Base-by-base conservation (phyloP, 1,140 invertebrate species). In the Drosophila parvula region DNA sequence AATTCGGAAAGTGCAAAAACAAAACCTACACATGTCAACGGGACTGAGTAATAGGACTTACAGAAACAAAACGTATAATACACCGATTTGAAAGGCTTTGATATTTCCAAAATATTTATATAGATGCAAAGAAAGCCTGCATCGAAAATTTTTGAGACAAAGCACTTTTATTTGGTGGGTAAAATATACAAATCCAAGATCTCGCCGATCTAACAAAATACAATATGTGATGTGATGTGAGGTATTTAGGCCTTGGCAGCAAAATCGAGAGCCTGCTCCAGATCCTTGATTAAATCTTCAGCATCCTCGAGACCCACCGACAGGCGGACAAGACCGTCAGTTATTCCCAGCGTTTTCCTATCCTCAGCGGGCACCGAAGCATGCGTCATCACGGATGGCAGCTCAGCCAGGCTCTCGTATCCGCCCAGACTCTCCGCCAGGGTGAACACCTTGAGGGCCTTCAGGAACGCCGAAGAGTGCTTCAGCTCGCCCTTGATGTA, bases 401-500 rank as follows among this genome's bases (percentile, higher is more conserved):
- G 92, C 93, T 97, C 96, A 3, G 95, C 96, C 40, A 99, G 94
- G 92, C 97, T 98, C 92, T 99, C 98, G 91, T 96, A 98, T 56
- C 98, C 98, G 53, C 99, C 99, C 36, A 99, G 94, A 93, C 97
- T 99, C 92, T 99, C 98, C 11, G 98, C 98, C n/a, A 99, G 92
- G 3, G 94, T 95, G 90, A 99, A 97, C 7, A 98, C 57, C 93
- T 98, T 96, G 2, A 98, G 92, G 8, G 94, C 92, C 79, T 94
- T 94, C 12, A 98, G 92, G 86, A 99, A 98, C 57, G 94, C 96
- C 50, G 92, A 92, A 0, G 97, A 95, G 84, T 98, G 94, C 56
- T 95, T 92, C n/a, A 96, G 76, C n/a, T 94, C 95, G 6, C 97
- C 97, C 82, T 95, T 96, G 3, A 98, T 93, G 81, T 96, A 98